Evolutionary conservation across 2,888 invertebrate genomes (phyloP), one percentile per base, ranked within the genome.

Genomic region (Brachynemurus nebulosus): DNA sequence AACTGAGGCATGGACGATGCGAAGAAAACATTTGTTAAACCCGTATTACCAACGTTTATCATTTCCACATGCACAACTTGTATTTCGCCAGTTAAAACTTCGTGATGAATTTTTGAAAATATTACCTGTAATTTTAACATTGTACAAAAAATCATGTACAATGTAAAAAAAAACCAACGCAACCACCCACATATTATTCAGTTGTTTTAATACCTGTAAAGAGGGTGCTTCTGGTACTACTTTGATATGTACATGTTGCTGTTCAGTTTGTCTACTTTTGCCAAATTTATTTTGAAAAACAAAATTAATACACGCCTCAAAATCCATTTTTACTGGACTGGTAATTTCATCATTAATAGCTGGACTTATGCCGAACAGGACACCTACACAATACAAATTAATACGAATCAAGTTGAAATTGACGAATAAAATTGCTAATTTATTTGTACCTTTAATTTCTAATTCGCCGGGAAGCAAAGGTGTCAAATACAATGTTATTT

Each of bases 161-260:
- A 23, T 17, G 18, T n/a, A 23, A 14, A 30, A 42, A 33, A 42
- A 44, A 40, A 17, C 35, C 19, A 47, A 30, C 21, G 20, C 37
- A 9, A 48, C 40, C 7, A 30, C n/a, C 12, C n/a, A 4, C 14
- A 20, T 18, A 17, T 20, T 3, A 20, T n/a, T 11, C n/a, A 34
- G n/a, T 34, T 11, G n/a, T 34, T 6, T 9, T 47, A 48, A 58
- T 64, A 84, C 86, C 73, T 86, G 81, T 55, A 93, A 67, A 55
- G 83, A 80, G 0, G 93, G 90, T 48, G 89, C 80, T 51, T 80
- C 75, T 11, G 85, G 80, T 37, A 84, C 76, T 41, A 93, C 74
- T 49, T 74, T 74, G 45, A 91, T 77, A 51, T 79, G 72, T 7
- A 68, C 72, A 51, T 74, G 72, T 46, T 68, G 11, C 27, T 40